Base-by-base conservation (phyloP, 2,113 vertebrate genomes). In the Xiphophorus couchianus region DNA sequence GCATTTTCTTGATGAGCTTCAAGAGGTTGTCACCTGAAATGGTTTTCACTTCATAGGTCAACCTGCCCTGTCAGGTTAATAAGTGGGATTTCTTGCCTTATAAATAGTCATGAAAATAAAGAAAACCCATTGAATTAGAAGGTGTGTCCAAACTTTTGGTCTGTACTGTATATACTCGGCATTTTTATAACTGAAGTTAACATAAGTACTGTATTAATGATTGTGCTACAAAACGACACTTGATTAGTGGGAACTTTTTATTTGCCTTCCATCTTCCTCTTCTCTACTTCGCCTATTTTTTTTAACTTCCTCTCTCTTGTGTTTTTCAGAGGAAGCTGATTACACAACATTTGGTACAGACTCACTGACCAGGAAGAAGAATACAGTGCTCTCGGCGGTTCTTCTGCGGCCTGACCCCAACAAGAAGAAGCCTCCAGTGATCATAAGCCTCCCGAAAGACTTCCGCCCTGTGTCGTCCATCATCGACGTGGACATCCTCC, bases 401-500 rank as follows among this genome's bases (percentile, higher is more conserved):
- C 90, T 99, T 29, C 86, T 99, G 0, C 96, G 98, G 10, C 95
- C 97, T 0, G 97, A 99, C 67, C 83, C 96, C 85, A 95, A 93
- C 87, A 96, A 94, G 70, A 98, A 97, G 79, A 98, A 98, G 19
- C 95, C 96, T 0, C 95, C 96, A 0, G 93, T 99, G 31, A 96
- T 97, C 73, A 99, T 99, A 67, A 97, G 97, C 81, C 94, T 98
- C 88, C 98, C 98, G 0, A 95, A 95, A 64, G 98, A 99, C 93
- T 99, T 99, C 94, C 94, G 98, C 5, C 98, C 98, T 0, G 97
- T 99, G 28, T 99, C 98, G 0, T 99, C 98, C 28, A 98, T 99
- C 84, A 99, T 99, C 17, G 98, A 99, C 1, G 98, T 99, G 86
- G 98, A 99, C 69, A 97, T 99, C 31, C 96, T 99, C 13, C 98